A percentile compares a stretch with the other conserved stretches of the same genome.
Conservation (phyloP, 2,888 invertebrate genomes). For the Polydrusus cervinus region DNA sequence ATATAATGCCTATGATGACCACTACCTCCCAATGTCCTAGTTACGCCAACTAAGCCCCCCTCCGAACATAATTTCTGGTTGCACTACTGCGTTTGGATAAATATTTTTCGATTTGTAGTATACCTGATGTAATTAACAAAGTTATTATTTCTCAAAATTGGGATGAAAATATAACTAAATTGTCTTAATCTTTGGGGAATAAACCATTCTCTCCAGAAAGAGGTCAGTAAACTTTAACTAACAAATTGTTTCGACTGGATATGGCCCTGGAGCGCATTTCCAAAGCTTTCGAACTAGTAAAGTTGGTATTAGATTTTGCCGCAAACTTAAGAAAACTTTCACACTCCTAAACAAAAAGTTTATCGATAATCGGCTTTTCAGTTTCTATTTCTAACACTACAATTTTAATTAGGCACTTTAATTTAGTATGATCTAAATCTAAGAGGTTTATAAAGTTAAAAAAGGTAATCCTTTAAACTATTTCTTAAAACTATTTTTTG, state of each 20-base stretch:
- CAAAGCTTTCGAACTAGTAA: constrained; percentile 22
- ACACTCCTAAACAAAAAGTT: constrained; percentile 34
- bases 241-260: neutral
- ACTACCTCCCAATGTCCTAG: too few species aligned
- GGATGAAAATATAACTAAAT: neutral
- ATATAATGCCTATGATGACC: too few species aligned
- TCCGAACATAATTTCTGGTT: too few species aligned
- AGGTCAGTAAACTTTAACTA: constrained; percentile 2
- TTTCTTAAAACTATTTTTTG: too few species aligned
- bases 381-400: constrained; percentile 32
- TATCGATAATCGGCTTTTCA: constrained; percentile 35
- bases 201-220: neutral
- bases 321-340: constrained; percentile 20
- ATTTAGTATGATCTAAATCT: too few species aligned
- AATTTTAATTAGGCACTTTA: constrained; percentile 25
- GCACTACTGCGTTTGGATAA: too few species aligned
- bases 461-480: too few species aligned
- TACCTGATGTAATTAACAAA: neutral
- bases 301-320: constrained; percentile 30
- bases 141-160: neutral
- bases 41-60: too few species aligned
- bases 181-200: too few species aligned
- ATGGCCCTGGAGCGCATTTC: neutral
- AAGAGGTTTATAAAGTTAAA: too few species aligned
- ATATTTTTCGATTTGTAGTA: too few species aligned